phyloP scores from a whole-genome alignment of 2,888 invertebrate species.

The Parapristionchus giblindavisi region DNA sequence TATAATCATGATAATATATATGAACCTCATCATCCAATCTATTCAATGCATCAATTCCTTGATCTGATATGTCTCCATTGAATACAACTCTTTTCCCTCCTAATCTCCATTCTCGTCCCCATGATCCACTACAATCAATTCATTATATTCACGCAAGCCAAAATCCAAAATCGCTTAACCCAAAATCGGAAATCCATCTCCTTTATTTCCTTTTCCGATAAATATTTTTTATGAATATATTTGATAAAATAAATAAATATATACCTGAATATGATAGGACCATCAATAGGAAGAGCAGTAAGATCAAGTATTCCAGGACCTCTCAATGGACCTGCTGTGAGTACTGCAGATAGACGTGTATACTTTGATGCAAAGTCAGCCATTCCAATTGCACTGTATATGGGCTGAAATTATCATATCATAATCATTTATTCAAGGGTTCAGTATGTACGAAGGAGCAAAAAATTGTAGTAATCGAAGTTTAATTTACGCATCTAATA shows the following conservation, averaged over 20 bases:
- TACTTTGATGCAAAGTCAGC: constrained; percentile 57
- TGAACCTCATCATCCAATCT: constrained; percentile 60
- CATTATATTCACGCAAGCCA: background rate
- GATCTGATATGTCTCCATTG: constrained; percentile 63
- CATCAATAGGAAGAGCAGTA: constrained; percentile 66
- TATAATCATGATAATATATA: background rate
- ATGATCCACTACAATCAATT: constrained; percentile 59
- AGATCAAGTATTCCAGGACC: constrained; percentile 69
- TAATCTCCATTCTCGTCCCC: constrained; percentile 69
- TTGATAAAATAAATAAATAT: background rate
- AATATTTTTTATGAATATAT: background rate
- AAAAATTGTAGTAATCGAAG: too few species aligned
- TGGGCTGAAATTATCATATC: constrained; percentile 57
- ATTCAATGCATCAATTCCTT: constrained; percentile 61
- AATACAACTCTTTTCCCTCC: constrained; percentile 63
- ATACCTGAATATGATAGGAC: constrained; percentile 61
- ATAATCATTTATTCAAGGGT: background rate
- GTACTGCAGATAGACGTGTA: constrained; percentile 65
- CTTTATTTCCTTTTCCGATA: background rate
- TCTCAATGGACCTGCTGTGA: constrained; percentile 66
- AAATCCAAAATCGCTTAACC: too few species aligned
- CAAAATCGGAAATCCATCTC: too few species aligned
- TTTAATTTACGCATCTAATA: too few species aligned
- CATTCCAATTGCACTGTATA: constrained; percentile 67
- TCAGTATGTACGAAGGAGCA: background rate